Conservation (phyloP, 1,140 invertebrate species). For the Schlechtendalia chinensis region DNA sequence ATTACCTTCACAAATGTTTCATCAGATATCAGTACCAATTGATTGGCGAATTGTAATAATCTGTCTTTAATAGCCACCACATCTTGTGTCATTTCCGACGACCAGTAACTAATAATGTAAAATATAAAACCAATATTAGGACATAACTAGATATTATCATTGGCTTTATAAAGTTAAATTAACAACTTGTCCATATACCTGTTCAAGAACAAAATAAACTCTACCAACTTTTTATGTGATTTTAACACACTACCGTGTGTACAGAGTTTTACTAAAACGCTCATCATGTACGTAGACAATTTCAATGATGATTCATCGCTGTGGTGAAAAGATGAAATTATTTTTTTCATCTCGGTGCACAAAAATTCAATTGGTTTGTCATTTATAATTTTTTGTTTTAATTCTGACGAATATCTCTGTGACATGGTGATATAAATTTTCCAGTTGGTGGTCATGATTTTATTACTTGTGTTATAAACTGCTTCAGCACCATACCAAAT, state of each 20-base stretch:
- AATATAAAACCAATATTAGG: no score
- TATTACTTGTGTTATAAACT: slow-evolving; percentile 1
- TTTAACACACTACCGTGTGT: slow-evolving; percentile 2
- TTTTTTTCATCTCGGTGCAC: slow-evolving; percentile 4
- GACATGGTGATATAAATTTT: slow-evolving; percentile 26
- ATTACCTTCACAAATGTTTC: slow-evolving; percentile 7
- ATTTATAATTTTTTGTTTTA: not conserved
- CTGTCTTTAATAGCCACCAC: not conserved
- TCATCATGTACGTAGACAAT: slow-evolving; percentile 26
- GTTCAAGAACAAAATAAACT: slow-evolving; percentile 32
- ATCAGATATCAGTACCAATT: slow-evolving; percentile 23
- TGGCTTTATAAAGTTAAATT: no score
- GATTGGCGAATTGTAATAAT: slow-evolving; percentile 13
- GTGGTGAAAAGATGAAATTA: not conserved
- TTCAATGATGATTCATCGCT: slow-evolving; percentile 10
- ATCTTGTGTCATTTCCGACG: slow-evolving; percentile 14
- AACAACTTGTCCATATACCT: not conserved
- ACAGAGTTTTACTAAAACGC: slow-evolving; percentile 41
- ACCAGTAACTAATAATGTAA: slow-evolving; percentile 11
- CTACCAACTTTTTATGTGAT: not conserved
- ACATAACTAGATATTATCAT: no score
- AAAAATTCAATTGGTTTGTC: slow-evolving; percentile 25
- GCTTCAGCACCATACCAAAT: slow-evolving; percentile 28
- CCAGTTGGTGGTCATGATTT: slow-evolving; percentile 36
- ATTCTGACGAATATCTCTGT: not conserved